Conservation (phyloP, 2,888 invertebrate species). For the Melinaea menophilus region DNA sequence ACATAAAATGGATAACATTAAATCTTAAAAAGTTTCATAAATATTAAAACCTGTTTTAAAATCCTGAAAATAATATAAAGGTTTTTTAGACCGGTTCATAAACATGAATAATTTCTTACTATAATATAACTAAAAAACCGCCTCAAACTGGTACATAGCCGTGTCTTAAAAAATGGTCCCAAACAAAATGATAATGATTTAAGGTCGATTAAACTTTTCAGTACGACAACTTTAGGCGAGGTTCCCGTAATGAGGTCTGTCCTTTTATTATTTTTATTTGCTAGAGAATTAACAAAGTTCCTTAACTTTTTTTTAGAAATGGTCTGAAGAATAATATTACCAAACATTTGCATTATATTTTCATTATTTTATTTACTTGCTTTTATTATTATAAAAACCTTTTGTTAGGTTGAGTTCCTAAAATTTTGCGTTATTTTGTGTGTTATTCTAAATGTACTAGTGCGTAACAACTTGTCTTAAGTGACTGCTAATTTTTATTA, state of each 20-base stretch:
- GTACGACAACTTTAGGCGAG: slow-evolving; percentile 44
- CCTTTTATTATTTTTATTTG: slow-evolving; percentile 29
- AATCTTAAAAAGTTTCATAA: no score
- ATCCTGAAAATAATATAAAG: no score
- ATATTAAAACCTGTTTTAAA: no score
- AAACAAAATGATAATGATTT: slow-evolving; percentile 59
- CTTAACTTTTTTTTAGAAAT: slow-evolving; percentile 9
- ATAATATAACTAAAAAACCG: slow-evolving; percentile 48
- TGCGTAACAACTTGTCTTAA: no score
- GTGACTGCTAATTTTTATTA: no score
- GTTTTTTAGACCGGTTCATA: no score
- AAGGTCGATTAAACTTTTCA: slow-evolving; percentile 12
- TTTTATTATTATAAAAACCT: background rate
- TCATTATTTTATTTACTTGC: background rate
- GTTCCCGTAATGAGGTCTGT: slow-evolving; percentile 34
- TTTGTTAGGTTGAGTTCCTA: background rate
- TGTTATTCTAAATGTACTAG: no score
- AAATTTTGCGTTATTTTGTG: background rate
- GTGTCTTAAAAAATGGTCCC: slow-evolving; percentile 13
- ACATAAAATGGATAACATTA: no score
- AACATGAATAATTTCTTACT: slow-evolving; percentile 45
- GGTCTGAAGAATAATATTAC: slow-evolving; percentile 9
- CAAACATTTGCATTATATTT: slow-evolving; percentile 4
- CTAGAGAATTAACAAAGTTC: slow-evolving; percentile 27
- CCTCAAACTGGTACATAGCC: slow-evolving; percentile 28